phyloP scores from a whole-genome alignment of 2,797 vertebrate genomes.

The Enteromius thamalakanensis region DNA sequence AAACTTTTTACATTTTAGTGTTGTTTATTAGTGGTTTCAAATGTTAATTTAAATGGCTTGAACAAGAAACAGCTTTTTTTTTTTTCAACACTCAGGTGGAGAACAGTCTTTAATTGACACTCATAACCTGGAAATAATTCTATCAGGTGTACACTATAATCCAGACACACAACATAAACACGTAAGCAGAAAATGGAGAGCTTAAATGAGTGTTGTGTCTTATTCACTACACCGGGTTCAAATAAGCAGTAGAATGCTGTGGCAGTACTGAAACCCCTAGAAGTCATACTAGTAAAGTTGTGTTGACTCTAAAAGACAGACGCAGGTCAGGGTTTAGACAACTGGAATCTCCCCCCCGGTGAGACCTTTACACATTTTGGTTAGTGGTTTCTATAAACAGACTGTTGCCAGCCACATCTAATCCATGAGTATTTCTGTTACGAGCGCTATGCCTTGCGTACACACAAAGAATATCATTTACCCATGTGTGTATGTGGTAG shows the following conservation, averaged over 20 bases:
- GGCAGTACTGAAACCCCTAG: conserved; percentile 11
- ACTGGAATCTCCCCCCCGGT: conserved; percentile 79
- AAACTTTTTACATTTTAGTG: background rate
- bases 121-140: background rate
- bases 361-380: conserved; percentile 54
- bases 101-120: background rate
- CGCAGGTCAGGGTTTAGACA: conserved; percentile 79
- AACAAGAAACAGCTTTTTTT: background rate
- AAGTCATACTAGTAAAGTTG: conserved; percentile 24
- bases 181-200: background rate
- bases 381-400: conserved; percentile 58
- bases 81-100: background rate
- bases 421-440: conserved; percentile 45
- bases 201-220: background rate
- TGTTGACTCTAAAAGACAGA: conserved; percentile 15
- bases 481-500: conserved; percentile 35
- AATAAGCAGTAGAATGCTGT: background rate
- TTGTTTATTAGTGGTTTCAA: background rate
- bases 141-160: background rate
- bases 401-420: conserved; percentile 44
- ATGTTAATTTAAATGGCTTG: background rate
- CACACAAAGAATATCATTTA: conserved; percentile 48
- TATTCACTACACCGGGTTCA: background rate
- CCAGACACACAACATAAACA: background rate
- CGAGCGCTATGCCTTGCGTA: conserved; percentile 4